Evolutionary conservation across 2,113 vertebrate species (phyloP), one percentile per base, ranked within the genome.

Genomic region (Melanotaenia duboulayi): DNA sequence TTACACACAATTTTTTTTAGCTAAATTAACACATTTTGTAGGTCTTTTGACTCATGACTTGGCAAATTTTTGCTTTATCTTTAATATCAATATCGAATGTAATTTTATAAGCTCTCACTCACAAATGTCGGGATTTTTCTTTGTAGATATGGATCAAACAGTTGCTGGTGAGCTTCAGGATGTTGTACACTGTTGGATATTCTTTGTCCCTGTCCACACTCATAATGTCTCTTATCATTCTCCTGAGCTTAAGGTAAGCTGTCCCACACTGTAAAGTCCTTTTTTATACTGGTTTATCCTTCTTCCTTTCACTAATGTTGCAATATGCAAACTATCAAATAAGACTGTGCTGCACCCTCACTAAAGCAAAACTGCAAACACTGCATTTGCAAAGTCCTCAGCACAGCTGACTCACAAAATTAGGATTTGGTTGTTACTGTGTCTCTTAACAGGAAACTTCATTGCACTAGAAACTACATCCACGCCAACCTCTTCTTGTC

Each of bases 171-270:
- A 87, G 81, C 83, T 93, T 93, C 84, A 89, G 80, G 83, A 90
- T 80, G 56, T 17, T 96, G 87, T 97, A 98, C 92, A 97, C 96
- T 0, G 93, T 96, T 25, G 96, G 96, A n/a, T 96, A 96, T 76
- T 95, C 94, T 0, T 73, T 96, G 80, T 97, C 96, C 0, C 90
- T 98, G 68, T 94, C 89, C 0, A 90, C 93, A 0, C 92, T 98
- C 50, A 72, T 94, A 10, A 92, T 94, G 0, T 96, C 96, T 58
- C 92, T 97, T n/a, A 89, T 89, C 54, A 84, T 96, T 69, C 93
- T 97, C 59, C 88, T 97, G 81, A 94, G 94, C 81, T 92, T 97
- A 83, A 95, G 96, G 96, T 97, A 86, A 77, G 51, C 22, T 14
- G 0, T 52, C 5, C 11, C 16, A 13, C 2, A 20, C 2, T 22